phyloP scores from a whole-genome alignment of 1,140 invertebrate species.

The Atta cephalotes region DNA sequence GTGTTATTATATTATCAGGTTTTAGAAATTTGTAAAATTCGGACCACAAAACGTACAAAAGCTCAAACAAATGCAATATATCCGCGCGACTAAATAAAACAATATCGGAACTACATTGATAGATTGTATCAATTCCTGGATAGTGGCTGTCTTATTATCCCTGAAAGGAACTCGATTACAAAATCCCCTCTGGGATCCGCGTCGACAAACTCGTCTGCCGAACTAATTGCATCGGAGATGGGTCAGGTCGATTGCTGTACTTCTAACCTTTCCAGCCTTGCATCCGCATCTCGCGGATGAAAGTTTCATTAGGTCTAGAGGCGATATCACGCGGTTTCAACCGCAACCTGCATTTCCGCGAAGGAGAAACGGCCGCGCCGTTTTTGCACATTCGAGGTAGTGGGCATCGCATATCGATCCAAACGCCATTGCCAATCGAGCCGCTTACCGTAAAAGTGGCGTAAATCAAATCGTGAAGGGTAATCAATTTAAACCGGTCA shows the following conservation, averaged over 20 bases:
- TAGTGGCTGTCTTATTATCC: constrained; percentile 14
- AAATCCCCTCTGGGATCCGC: background rate
- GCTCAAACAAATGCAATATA: background rate
- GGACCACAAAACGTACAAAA: background rate
- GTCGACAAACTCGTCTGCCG: constrained; percentile 30
- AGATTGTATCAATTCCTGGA: constrained; percentile 23
- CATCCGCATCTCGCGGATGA: constrained; percentile 55
- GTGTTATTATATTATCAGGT: too few relatives aligned
- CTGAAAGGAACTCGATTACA: constrained; percentile 42
- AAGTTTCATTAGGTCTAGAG: constrained; percentile 67
- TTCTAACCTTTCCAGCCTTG: constrained; percentile 64
- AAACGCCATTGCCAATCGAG: background rate
- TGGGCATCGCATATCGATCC: constrained; percentile 33
- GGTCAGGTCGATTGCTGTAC: constrained; percentile 52
- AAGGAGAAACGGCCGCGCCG: constrained; percentile 29
- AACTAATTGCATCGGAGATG: constrained; percentile 65
- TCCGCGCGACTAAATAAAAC: background rate
- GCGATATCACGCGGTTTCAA: background rate
- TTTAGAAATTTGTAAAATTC: constrained; percentile 27
- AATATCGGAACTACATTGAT: constrained; percentile 6
- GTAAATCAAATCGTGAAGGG: constrained; percentile 40
- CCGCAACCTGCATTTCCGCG: constrained; percentile 25
- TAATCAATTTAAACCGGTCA: constrained; percentile 30
- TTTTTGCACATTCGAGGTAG: constrained; percentile 37
- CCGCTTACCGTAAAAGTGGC: constrained; percentile 23